phyloP scores from a whole-genome alignment of 2,113 vertebrate genomes.

The Andinoacara biseriatus region DNA sequence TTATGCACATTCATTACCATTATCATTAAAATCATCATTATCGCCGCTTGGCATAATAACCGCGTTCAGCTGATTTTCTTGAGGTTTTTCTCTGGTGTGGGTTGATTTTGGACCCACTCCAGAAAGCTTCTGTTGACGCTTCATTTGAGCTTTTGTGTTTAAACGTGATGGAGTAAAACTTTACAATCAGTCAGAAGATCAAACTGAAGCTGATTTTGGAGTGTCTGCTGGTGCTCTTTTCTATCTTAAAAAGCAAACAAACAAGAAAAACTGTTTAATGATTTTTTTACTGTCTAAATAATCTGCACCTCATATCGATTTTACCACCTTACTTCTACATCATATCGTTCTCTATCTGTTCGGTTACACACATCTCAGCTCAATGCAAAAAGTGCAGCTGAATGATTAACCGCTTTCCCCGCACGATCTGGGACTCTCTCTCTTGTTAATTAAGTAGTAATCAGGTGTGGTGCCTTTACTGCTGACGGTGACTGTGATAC shows the following conservation, averaged over 20 bases:
- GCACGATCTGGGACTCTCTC: slow-evolving; percentile 28
- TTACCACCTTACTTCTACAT: not conserved
- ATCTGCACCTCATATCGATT: not conserved
- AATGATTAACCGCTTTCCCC: slow-evolving; percentile 19
- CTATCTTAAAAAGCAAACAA: not conserved
- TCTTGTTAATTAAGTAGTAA: slow-evolving; percentile 61
- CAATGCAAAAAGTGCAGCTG: not conserved
- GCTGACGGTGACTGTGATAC: slow-evolving; percentile 47
- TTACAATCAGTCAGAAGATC: not conserved
- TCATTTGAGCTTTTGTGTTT: slow-evolving; percentile 37
- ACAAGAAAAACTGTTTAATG: fast-evolving
- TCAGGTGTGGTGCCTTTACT: slow-evolving; percentile 41
- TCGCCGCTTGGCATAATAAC: slow-evolving; percentile 62
- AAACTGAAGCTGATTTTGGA: not conserved
- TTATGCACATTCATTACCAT: slow-evolving; percentile 78
- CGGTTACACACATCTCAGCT: not conserved
- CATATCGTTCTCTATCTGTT: not conserved
- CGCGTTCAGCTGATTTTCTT: slow-evolving; percentile 35
- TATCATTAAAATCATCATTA: slow-evolving; percentile 73
- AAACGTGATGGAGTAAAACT: slow-evolving; percentile 9
- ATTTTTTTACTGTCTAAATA: not conserved
- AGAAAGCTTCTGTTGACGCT: not conserved
- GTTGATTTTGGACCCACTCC: not conserved
- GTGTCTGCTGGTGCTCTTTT: not conserved
- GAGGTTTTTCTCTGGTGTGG: not conserved